Percentiles rank a stretch among this genome's conserved stretches.
These are phyloP conservation scores for Silurus glanis DNA, from an alignment of 2,113 vertebrate genomes.

Conservation along the genomic window DNA sequence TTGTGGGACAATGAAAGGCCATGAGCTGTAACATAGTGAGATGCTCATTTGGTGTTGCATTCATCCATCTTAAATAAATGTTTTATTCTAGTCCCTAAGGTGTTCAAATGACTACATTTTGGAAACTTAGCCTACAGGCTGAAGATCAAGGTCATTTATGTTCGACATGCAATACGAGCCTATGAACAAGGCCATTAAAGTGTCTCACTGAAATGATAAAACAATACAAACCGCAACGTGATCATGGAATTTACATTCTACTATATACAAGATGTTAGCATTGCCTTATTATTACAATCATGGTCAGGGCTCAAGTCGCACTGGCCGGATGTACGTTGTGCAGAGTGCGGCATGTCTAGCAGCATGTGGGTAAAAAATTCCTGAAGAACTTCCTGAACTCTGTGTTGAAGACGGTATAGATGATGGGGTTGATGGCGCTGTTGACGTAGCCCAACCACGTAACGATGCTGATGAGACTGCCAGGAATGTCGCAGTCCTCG, in stretches of 20 bases:
- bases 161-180: background rate
- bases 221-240: conserved; percentile 10
- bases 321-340: background rate
- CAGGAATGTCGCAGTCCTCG: conserved; percentile 76
- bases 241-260: conserved; percentile 40
- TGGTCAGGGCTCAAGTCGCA: conserved; percentile 17
- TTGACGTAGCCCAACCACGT: conserved; percentile 97
- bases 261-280: conserved; percentile 27
- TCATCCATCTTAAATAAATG: background rate
- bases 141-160: background rate
- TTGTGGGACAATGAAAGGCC: background rate
- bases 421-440: conserved; percentile 92
- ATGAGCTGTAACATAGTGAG: background rate
- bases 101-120: background rate
- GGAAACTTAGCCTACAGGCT: background rate
- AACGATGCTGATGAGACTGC: conserved; percentile 84
- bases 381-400: conserved; percentile 91
- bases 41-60: background rate
- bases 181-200: conserved; percentile 1
- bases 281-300: conserved; percentile 27
- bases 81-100: background rate
- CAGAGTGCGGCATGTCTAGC: conserved; percentile 15
- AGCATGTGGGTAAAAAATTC: conserved; percentile 76
- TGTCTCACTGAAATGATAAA: background rate
- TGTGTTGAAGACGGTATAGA: conserved; percentile 90